Evolutionary conservation across 2,888 invertebrate genomes (phyloP).

Genomic region (Bugulina stolonifera): DNA sequence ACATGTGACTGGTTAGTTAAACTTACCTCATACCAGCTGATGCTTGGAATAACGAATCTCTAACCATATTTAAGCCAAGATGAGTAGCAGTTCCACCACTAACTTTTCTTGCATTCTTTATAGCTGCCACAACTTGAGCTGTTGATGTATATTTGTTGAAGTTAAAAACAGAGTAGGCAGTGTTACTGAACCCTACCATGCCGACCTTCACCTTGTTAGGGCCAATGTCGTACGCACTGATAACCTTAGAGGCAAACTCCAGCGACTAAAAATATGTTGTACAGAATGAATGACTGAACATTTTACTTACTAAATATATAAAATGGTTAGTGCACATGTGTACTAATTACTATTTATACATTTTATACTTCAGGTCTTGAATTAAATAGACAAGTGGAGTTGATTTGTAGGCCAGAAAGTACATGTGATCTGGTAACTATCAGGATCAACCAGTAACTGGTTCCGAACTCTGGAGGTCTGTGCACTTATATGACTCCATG

Average conservation of each 20-base stretch:
- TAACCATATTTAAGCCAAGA: not conserved
- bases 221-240: slow-evolving; percentile 2
- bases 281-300: no score
- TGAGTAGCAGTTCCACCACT: not conserved
- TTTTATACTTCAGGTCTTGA: no score
- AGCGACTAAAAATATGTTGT: not conserved
- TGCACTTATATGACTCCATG: no score
- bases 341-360: no score
- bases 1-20: no score
- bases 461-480: no score
- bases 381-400: no score
- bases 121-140: not conserved
- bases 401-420: no score
- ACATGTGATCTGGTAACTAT: no score
- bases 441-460: no score
- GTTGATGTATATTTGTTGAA: slow-evolving; percentile 2
- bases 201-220: not conserved
- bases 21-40: not conserved
- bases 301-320: no score
- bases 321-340: no score
- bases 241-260: slow-evolving; percentile 1
- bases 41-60: not conserved
- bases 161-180: not conserved
- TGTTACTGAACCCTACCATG: not conserved
- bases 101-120: not conserved